Conservation (phyloP, 2,113 vertebrate genomes). For the Sphaerodactylus townsendi region DNA sequence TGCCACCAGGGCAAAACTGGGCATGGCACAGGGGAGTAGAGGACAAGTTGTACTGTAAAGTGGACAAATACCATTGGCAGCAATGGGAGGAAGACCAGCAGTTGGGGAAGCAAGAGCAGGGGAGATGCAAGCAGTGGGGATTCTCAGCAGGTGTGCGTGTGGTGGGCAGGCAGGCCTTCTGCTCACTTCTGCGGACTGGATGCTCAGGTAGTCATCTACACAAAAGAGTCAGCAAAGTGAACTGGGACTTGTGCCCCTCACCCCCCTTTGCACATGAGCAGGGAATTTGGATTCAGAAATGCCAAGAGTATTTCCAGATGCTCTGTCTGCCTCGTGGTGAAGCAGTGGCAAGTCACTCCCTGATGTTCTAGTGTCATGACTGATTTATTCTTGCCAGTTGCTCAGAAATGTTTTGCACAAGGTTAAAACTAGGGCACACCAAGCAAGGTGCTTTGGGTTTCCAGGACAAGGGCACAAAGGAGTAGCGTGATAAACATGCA, state of each 20-base stretch:
- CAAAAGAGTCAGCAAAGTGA: neutral
- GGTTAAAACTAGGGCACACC: neutral
- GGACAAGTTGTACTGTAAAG: too few species aligned
- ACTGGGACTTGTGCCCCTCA: neutral
- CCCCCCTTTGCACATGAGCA: neutral
- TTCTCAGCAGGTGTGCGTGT: neutral
- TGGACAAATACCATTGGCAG: too few species aligned
- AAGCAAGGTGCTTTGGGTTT: neutral
- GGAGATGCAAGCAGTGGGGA: neutral
- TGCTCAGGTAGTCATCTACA: neutral
- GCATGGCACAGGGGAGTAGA: too few species aligned
- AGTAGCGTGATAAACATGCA: neutral
- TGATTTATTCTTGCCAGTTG: slow-evolving; percentile 8
- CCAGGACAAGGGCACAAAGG: neutral
- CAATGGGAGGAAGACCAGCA: too few species aligned
- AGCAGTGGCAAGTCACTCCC: slow-evolving; percentile 6
- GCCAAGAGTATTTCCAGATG: slow-evolving; percentile 6
- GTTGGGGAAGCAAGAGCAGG: neutral
- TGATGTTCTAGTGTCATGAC: neutral
- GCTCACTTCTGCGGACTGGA: neutral
- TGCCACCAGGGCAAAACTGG: too few species aligned
- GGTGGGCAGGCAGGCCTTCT: neutral
- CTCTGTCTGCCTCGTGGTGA: neutral
- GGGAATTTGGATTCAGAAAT: neutral
- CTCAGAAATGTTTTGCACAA: neutral